phyloP scores from a whole-genome alignment of 2,797 vertebrate genomes.

The Buphagus erythrorhynchus region DNA sequence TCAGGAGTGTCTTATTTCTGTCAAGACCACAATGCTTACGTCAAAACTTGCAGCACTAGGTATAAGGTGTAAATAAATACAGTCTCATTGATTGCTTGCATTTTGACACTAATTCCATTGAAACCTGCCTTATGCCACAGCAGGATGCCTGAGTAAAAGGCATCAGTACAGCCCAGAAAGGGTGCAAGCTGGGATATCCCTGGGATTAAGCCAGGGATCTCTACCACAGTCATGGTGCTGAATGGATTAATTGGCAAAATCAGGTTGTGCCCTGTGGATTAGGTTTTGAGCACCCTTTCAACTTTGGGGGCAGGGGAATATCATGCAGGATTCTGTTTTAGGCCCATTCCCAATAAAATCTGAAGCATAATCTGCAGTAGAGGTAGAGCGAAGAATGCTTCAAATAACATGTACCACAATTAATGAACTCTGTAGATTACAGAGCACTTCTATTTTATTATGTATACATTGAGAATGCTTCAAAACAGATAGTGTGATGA shows the following conservation, averaged over 20 bases:
- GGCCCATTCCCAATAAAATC: background rate
- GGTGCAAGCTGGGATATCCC: background rate
- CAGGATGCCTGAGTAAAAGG: background rate
- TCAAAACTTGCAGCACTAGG: background rate
- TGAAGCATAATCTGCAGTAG: accelerated
- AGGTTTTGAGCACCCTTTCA: background rate
- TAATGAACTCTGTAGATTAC: background rate
- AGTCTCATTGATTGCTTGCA: background rate
- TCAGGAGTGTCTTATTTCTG: background rate
- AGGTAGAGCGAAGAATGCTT: background rate
- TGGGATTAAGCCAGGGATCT: background rate
- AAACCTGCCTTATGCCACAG: background rate
- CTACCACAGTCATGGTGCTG: background rate
- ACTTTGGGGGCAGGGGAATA: background rate
- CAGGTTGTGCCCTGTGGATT: background rate
- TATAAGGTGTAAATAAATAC: background rate
- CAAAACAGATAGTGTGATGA: background rate
- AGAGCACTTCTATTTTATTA: background rate
- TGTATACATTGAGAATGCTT: background rate
- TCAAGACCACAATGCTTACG: background rate
- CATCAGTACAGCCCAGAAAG: background rate
- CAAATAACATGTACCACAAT: background rate
- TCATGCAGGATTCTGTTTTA: background rate
- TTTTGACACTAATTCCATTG: background rate
- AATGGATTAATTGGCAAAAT: background rate